Percentiles rank a stretch among this genome's conserved stretches.
phyloP scores from a whole-genome alignment of 2,113 vertebrate genomes.

The Lichenostomus cassidix region DNA sequence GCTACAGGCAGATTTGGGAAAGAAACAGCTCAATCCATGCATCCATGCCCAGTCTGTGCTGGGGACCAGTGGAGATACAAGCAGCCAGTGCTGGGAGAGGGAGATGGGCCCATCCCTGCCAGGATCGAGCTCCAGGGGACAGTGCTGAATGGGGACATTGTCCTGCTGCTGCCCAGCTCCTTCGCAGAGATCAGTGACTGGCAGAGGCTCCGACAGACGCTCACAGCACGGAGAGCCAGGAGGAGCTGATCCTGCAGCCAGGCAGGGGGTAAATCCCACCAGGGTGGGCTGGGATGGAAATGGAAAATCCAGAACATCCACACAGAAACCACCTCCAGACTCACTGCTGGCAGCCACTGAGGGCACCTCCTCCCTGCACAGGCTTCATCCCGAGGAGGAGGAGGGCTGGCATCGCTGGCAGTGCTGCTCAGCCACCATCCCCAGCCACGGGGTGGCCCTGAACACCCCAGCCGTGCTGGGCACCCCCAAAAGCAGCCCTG shows the following conservation, averaged over 20 bases:
- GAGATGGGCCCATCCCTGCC: background rate
- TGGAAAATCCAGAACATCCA: background rate
- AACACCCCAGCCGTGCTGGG: background rate
- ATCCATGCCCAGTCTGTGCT: background rate
- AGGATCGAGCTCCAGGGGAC: background rate
- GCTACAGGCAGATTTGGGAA: background rate
- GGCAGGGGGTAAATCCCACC: background rate
- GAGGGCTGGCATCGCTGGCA: accelerated
- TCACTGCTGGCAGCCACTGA: background rate
- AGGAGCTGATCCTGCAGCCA: background rate
- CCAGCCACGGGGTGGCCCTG: background rate
- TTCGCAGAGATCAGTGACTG: background rate
- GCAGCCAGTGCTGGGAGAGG: background rate
- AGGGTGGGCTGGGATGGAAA: background rate
- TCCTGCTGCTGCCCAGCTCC: background rate
- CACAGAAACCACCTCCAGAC: background rate
- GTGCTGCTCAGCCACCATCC: background rate
- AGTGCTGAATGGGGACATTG: background rate
- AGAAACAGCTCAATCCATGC: background rate
- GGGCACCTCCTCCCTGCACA: background rate
- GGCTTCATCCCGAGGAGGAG: background rate
- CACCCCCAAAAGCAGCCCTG: background rate
- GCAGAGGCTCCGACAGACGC: background rate
- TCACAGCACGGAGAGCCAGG: accelerated
- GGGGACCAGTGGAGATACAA: background rate